Conservation (phyloP, 2,797 vertebrate genomes). For the Sandelia bainsii region DNA sequence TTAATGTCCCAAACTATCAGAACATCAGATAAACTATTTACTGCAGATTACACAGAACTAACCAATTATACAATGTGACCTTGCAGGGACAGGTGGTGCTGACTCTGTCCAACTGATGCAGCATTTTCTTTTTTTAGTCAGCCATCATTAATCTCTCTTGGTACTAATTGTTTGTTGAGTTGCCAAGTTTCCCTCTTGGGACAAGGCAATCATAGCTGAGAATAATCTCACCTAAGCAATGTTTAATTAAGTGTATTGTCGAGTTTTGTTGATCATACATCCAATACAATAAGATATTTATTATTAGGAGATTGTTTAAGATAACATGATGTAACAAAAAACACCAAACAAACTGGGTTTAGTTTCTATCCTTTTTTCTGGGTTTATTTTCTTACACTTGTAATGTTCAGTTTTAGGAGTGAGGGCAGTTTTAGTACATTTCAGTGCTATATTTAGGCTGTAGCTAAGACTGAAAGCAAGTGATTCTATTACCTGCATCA, state of each 20-base stretch:
- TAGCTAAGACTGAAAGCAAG: too few species aligned
- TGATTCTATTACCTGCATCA: too few species aligned
- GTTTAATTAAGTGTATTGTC: conserved; percentile 35
- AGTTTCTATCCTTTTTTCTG: background rate
- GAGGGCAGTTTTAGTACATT: too few species aligned
- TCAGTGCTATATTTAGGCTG: too few species aligned
- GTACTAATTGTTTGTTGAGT: conserved; percentile 64
- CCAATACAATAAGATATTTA: background rate
- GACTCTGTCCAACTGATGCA: conserved; percentile 48
- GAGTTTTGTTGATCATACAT: background rate
- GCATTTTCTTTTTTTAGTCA: conserved; percentile 58
- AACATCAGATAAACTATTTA: conserved; percentile 2
- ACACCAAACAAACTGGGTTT: background rate
- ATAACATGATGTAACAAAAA: background rate
- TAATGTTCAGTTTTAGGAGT: too few species aligned
- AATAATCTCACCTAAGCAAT: conserved; percentile 43
- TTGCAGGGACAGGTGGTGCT: conserved; percentile 41
- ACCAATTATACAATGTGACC: conserved; percentile 17
- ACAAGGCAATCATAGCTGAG: conserved; percentile 17
- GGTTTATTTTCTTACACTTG: too few species aligned
- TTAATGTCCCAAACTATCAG: conserved; percentile 2
- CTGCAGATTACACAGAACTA: conserved; percentile 32
- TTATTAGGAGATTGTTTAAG: too few species aligned
- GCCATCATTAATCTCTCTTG: conserved; percentile 56
- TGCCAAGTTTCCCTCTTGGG: conserved; percentile 44